A percentile compares a stretch with the other conserved stretches of the same genome.
Conservation (phyloP, 2,888 invertebrate genomes). For the Cephus spinipes region DNA sequence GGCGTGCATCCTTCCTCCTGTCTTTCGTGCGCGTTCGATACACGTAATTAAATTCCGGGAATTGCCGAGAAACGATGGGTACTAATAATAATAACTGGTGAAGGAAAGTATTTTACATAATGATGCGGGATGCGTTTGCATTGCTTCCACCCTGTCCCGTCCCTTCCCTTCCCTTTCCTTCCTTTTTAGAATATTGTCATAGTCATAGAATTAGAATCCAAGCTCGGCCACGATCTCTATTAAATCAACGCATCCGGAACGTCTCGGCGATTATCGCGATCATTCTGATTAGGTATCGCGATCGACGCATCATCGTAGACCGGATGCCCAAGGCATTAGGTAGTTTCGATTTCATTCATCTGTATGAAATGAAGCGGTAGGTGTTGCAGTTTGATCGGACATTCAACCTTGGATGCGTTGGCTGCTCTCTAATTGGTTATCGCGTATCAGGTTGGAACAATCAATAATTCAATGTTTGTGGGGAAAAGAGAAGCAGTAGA, state of each 20-base stretch:
- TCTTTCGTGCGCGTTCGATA: too few relatives aligned
- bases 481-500: conserved; percentile 23
- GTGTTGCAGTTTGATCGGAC: conserved; percentile 59
- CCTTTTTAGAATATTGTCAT: conserved; percentile 41
- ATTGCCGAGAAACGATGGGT: too few relatives aligned
- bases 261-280: too few relatives aligned
- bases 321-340: conserved; percentile 38
- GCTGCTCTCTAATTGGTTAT: conserved; percentile 8
- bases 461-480: conserved; percentile 56
- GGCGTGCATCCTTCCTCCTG: too few relatives aligned
- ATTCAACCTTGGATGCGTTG: conserved; percentile 52
- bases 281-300: too few relatives aligned
- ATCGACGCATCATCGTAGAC: too few relatives aligned
- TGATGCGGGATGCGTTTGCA: too few relatives aligned
- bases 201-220: conserved; percentile 20
- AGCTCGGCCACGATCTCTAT: too few relatives aligned
- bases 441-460: conserved; percentile 23
- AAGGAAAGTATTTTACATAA: too few relatives aligned
- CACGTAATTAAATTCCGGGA: too few relatives aligned
- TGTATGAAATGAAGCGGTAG: conserved; percentile 57
- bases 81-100: too few relatives aligned
- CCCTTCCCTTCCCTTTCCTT: conserved; percentile 17
- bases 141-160: background rate
- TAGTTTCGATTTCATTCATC: conserved; percentile 57
- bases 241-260: too few relatives aligned